Base-by-base conservation (phyloP, 2,888 invertebrate species). In the Oscheius sp. region DNA sequence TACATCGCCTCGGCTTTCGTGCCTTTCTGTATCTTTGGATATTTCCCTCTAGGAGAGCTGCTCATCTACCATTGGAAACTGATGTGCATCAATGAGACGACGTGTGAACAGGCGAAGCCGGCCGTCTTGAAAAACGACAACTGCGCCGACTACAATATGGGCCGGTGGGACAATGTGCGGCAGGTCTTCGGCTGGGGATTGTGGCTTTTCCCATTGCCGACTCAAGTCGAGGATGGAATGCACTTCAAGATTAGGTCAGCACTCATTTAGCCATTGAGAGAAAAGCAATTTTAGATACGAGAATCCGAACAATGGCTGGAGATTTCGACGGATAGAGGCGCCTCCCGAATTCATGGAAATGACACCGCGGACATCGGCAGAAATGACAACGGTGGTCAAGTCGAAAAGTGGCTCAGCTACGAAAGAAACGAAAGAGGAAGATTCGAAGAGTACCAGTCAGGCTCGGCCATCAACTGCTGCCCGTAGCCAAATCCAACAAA, bases 31-130 rank as follows among this genome's bases (percentile, higher is more conserved):
- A 58, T 68, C 0, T 79, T 82, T 29, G 75, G 76, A 18, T 80
- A 81, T 70, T 84, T 74, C 55, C 84, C 84, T 12, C 75, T 84
- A 0, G 84, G 83, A 45, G 84, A 83, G 61, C 61, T 85, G 29
- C 35, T 84, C 21, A 73, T 78, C 45, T 83, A 76, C 53, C 83
- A 83, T 72, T 75, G 73, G 49, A 74, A 73, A 35, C 73, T 85
- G 52, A 74, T 85, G 13, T 63, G 73, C 13, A 59, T 79, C 58
- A 85, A 85, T 55, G 85, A 85, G 58, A 85, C 85, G 18, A 86
- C 86, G 13, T 84, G 84, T 25, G 86, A 86, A 56, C 84, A 86
- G 70, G 84, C 84, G 27, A 85, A 85, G 58, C 76, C 78, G 13
- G 83, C 85, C 1, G 76, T 82, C 41, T 69, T 85, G 25, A 82